Conservation (phyloP, 2,113 vertebrate genomes). For the Astatoreochromis straeleni region DNA sequence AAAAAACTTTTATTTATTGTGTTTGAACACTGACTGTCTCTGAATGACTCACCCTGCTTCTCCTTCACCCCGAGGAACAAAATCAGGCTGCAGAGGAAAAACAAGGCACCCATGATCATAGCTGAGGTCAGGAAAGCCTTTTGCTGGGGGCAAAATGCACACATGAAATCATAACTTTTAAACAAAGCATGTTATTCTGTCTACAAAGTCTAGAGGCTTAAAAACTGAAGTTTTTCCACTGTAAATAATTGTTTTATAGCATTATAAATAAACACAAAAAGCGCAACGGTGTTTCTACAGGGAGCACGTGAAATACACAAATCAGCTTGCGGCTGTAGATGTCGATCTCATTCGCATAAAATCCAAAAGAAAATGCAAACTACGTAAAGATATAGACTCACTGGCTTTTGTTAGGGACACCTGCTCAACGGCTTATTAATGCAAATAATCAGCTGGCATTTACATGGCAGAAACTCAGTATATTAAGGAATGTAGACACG, state of each 20-base stretch:
- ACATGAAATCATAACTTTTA: background rate
- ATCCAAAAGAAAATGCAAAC: background rate
- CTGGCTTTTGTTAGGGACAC: background rate
- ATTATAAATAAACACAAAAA: background rate
- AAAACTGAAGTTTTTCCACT: background rate
- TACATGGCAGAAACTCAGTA: background rate
- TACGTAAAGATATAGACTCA: background rate
- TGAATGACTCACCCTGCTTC: conserved; percentile 54
- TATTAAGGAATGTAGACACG: background rate
- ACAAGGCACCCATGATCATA: conserved; percentile 56
- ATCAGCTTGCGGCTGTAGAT: background rate
- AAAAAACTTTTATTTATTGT: background rate
- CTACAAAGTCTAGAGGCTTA: background rate
- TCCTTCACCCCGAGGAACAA: conserved; percentile 73
- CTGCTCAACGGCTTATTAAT: background rate
- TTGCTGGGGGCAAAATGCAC: conserved; percentile 33
- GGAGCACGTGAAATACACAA: background rate
- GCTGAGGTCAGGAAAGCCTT: conserved; percentile 66
- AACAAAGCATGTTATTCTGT: background rate
- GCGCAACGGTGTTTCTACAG: background rate
- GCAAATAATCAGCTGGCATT: background rate
- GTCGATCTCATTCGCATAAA: background rate
- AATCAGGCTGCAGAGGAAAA: conserved; percentile 68
- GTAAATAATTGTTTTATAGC: background rate
- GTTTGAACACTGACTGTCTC: background rate